Base-by-base conservation (phyloP, 1,140 invertebrate genomes). In the Periplaneta americana region DNA sequence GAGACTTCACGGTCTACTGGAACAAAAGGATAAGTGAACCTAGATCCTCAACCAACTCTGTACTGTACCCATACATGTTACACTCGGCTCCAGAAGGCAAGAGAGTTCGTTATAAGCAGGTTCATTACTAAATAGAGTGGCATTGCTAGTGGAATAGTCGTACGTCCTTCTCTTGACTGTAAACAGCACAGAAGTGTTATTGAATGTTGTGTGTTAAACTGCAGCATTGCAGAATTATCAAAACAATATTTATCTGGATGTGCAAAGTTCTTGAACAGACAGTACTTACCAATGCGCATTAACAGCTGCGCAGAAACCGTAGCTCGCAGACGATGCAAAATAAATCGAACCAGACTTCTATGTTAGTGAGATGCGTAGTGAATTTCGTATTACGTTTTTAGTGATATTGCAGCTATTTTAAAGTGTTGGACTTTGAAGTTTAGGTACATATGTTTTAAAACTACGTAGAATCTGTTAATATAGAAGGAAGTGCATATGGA, bases 291-390 rank as follows among this genome's bases (percentile, higher is more conserved):
- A 57, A n/a, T 57, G 48, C 48, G 83, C 83, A 86, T 82, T 81
- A 83, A 82, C 86, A 86, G 81, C 84, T 84, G 32, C 84, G 84
- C 82, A 83, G 84, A 84, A 83, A 85, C 75, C 83, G 83, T 87
- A 87, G 80, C 82, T 86, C 18, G 48, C 48, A 34, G 77, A 36
- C 77, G 77, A 78, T 34, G 77, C 77, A 78, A 78, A 78, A 78
- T 78, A 78, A 78, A 78, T 78, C 77, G 77, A 78, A 78, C 34
- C 77, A 34, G 33, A 37, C 34, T 31, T 28, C 6, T 36, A n/a
- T 78, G 77, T 37, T 36, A 34, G 48, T n/a, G 48, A 57, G 48
- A 57, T 57, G 48, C 48, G 48, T 57, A 57, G 48, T n/a, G 48
- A 57, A n/a, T n/a, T 57, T n/a, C 10, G 48, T 57, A n/a, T 10